These are phyloP conservation scores for Sciurus niger DNA, from an alignment of 2,113 vertebrate genomes.

Conservation along the genomic window DNA sequence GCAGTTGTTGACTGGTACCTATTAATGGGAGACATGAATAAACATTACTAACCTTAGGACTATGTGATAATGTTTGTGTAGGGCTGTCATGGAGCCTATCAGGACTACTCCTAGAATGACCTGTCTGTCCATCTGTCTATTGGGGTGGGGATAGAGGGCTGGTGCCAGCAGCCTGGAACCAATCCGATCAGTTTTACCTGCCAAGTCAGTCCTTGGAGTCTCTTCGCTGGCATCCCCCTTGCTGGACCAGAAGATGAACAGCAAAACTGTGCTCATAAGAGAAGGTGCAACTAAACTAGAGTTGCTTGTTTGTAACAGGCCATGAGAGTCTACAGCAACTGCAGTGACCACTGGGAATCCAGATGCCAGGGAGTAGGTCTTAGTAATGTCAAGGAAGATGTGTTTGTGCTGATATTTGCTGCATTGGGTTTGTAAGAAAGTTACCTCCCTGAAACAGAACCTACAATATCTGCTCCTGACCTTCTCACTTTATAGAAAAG, in stretches of 20 bases:
- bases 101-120: no score
- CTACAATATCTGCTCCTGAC: background rate
- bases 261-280: background rate
- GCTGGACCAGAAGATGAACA: background rate
- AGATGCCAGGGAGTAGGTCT: background rate
- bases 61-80: background rate
- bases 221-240: background rate
- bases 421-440: background rate
- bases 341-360: background rate
- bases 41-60: background rate
- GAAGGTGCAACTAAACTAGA: background rate
- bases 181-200: background rate
- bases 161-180: background rate
- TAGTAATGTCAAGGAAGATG: background rate
- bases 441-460: background rate
- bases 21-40: background rate
- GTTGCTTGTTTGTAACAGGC: fast-evolving
- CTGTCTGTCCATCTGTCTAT: background rate
- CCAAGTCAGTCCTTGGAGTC: background rate
- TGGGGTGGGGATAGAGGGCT: background rate
- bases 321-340: background rate
- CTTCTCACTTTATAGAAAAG: background rate
- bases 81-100: background rate
- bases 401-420: background rate
- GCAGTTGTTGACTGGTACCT: background rate